phyloP scores from a whole-genome alignment of 2,797 vertebrate genomes.

The Pseudochromis fuscus region DNA sequence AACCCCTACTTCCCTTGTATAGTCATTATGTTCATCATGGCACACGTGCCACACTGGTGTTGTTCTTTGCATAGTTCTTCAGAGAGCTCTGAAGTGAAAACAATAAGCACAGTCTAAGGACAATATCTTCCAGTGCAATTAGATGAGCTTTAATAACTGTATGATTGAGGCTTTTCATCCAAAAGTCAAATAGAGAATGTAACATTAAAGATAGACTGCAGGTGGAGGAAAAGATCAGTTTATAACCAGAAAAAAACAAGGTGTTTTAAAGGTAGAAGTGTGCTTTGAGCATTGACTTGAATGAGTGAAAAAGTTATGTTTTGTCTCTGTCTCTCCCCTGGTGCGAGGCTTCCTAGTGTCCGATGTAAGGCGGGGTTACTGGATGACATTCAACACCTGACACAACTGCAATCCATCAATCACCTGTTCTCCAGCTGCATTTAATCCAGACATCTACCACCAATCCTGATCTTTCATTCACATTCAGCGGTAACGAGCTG shows the following conservation, averaged over 20 bases:
- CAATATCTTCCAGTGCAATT: neutral
- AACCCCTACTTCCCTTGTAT: conserved; percentile 14
- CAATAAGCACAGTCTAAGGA: neutral
- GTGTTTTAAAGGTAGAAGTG: neutral
- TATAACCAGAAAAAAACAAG: neutral
- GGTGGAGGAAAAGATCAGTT: neutral
- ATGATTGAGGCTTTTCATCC: neutral
- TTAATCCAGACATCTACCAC: too few relatives aligned
- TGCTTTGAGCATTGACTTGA: conserved; percentile 15
- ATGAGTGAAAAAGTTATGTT: too few relatives aligned
- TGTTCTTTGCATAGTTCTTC: neutral
- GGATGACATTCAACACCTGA: too few relatives aligned
- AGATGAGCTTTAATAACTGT: neutral
- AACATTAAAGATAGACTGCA: neutral
- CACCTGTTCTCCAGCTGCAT: too few relatives aligned
- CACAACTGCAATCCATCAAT: too few relatives aligned
- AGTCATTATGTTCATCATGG: conserved; percentile 7
- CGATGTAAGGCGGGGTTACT: too few relatives aligned
- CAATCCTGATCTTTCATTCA: too few relatives aligned
- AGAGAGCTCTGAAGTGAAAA: neutral
- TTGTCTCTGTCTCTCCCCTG: too few relatives aligned
- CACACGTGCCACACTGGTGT: neutral
- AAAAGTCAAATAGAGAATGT: conserved; percentile 3
- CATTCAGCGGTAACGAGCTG: too few relatives aligned
- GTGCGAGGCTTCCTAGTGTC: too few relatives aligned